A percentile compares a stretch with the other conserved stretches of the same genome.
Conservation (phyloP, 1,140 invertebrate genomes). For the Gonioctena quinquepunctata region DNA sequence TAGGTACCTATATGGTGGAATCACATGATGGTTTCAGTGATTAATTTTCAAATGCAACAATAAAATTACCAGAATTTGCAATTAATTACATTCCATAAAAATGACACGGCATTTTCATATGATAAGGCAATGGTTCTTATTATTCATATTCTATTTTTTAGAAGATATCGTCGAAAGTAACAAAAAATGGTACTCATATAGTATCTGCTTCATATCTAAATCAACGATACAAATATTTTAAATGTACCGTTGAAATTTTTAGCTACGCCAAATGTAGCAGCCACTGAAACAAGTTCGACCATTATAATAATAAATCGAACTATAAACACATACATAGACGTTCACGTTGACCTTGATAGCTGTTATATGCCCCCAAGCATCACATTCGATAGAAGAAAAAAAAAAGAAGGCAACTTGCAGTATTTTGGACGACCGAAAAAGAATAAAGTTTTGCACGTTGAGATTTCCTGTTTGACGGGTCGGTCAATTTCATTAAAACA, state of each 20-base stretch:
- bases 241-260: not conserved
- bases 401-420: conserved; percentile 22
- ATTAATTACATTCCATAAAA: too few species aligned
- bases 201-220: too few species aligned
- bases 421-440: conserved; percentile 23
- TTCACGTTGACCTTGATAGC: conserved; percentile 10
- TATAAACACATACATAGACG: conserved; percentile 8
- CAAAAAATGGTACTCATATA: too few species aligned
- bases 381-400: conserved; percentile 4
- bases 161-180: too few species aligned
- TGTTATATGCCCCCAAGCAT: conserved; percentile 1
- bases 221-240: too few species aligned
- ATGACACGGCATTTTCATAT: too few species aligned
- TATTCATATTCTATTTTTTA: too few species aligned
- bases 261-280: not conserved
- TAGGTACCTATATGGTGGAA: too few species aligned
- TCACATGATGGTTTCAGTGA: too few species aligned
- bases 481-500: not conserved
- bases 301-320: not conserved
- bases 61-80: too few species aligned
- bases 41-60: too few species aligned
- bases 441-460: conserved; percentile 17
- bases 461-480: conserved; percentile 28
- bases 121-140: too few species aligned
- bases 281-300: not conserved